A percentile compares a stretch with the other conserved stretches of the same genome.
phyloP scores from a whole-genome alignment of 2,113 vertebrate genomes.

The Xyrauchen texanus region DNA sequence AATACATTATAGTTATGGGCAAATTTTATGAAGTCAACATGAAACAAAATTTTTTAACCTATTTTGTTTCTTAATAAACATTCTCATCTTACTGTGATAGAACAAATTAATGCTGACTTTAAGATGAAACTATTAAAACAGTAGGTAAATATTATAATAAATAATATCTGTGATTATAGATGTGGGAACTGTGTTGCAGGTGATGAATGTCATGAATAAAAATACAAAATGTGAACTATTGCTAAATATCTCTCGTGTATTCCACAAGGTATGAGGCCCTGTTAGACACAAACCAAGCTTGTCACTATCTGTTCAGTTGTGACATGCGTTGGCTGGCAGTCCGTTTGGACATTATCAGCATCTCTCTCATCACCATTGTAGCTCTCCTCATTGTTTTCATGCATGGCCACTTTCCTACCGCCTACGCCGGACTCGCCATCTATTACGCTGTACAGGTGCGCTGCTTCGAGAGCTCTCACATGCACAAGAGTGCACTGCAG shows the following conservation, averaged over 20 bases:
- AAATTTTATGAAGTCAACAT: no score
- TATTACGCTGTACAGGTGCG: conserved; percentile 79
- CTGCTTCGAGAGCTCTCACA: no score
- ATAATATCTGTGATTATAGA: no score
- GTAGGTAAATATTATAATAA: no score
- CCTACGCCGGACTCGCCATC: conserved; percentile 80
- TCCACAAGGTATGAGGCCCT: conserved; percentile 75
- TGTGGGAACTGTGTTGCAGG: no score
- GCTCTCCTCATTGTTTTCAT: conserved; percentile 78
- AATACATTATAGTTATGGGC: no score
- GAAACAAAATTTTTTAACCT: no score
- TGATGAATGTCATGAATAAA: neutral
- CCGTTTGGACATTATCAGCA: conserved; percentile 81
- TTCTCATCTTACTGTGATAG: no score
- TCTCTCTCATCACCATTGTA: conserved; percentile 73
- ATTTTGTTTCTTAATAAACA: no score
- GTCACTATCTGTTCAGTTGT: conserved; percentile 80
- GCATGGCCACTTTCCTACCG: conserved; percentile 77
- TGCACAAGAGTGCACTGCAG: no score
- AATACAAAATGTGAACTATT: neutral
- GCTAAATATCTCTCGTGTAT: neutral
- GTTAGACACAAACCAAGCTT: conserved; percentile 79
- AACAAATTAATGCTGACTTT: no score
- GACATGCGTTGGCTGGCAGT: conserved; percentile 80
- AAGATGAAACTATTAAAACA: no score